Base-by-base conservation (phyloP, 2,888 invertebrate species). In the Polymixis lichenea region DNA sequence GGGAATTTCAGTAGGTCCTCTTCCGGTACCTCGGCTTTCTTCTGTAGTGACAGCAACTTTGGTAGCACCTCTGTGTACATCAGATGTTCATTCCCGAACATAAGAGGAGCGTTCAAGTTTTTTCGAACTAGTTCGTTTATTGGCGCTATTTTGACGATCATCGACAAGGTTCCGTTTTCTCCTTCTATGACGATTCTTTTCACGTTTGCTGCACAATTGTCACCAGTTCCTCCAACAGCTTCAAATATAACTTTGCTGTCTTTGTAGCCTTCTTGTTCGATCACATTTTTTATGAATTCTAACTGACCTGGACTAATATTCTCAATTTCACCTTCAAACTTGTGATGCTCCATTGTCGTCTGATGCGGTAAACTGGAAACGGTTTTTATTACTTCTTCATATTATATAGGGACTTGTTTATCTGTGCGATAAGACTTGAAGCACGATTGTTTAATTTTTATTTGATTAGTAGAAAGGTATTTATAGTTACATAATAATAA, bases 121-220 rank as follows among this genome's bases (percentile, higher is more conserved):
- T 56, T 17, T 53, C 92, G 86, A 22, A 87, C 0, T 7, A 62
- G 55, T 79, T 90, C 90, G 1, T 67, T 15, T 0, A 73, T 53
- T 2, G 92, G 89, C 13, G 94, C 93, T 32, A 94, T 82, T 85
- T 94, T 94, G 0, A 89, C 93, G 4, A 94, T 86, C 82, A 94
- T 90, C 32, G 71, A 64, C n/a, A 85, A 17, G 1, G 38, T 78
- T 19, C 86, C 90, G 77, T 89, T 79, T 19, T 89, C 88, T 43
- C 85, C 80, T 83, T 89, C 79, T 11, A 90, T 84, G 0, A 70
- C 78, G 13, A 92, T 85, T 72, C 91, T 85, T 72, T 88, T 90
- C 0, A 90, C 88, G 32, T 68, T 85, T 19, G 92, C 89, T 22
- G 75, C 78, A 76, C 87, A 93, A 77, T 92, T 92, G 46, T 92